Conservation (phyloP, 2,888 invertebrate species). For the Nomada fabriciana region DNA sequence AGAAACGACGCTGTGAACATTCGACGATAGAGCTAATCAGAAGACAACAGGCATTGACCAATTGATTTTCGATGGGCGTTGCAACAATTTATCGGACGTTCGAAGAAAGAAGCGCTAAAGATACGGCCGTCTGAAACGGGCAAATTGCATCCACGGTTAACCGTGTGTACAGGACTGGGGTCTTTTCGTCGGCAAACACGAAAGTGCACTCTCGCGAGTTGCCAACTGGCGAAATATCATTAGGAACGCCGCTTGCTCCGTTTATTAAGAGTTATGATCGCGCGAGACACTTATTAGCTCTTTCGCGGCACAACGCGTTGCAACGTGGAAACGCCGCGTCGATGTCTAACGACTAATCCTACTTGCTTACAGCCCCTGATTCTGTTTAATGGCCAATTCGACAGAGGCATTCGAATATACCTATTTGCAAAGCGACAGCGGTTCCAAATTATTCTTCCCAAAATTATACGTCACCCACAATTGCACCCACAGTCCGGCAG, state of each 20-base stretch:
- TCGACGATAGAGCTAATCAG: slow-evolving; percentile 80
- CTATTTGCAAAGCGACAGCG: too few relatives aligned
- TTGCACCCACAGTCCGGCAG: too few relatives aligned
- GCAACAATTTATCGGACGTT: slow-evolving; percentile 8
- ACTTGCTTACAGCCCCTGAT: neutral
- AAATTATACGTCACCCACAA: too few relatives aligned
- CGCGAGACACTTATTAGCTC: slow-evolving; percentile 65
- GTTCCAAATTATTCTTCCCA: too few relatives aligned
- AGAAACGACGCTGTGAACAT: slow-evolving; percentile 49
- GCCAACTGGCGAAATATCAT: slow-evolving; percentile 62
- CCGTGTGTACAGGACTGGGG: slow-evolving; percentile 42
- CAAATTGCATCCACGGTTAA: slow-evolving; percentile 62
- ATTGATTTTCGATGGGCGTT: slow-evolving; percentile 16
- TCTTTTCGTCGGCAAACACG: slow-evolving; percentile 64
- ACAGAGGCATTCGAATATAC: too few relatives aligned
- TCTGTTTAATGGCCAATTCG: neutral
- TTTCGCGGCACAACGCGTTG: neutral
- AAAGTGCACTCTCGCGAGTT: slow-evolving; percentile 71
- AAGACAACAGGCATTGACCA: too few relatives aligned
- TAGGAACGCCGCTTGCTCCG: slow-evolving; percentile 62
- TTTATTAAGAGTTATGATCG: slow-evolving; percentile 71
- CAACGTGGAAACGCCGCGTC: slow-evolving; percentile 12
- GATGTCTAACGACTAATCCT: slow-evolving; percentile 13
- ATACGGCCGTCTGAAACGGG: slow-evolving; percentile 40
- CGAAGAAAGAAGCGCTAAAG: slow-evolving; percentile 23